Evolutionary conservation across 2,113 vertebrate species (phyloP).

Genomic region (Ceyx melanurus): DNA sequence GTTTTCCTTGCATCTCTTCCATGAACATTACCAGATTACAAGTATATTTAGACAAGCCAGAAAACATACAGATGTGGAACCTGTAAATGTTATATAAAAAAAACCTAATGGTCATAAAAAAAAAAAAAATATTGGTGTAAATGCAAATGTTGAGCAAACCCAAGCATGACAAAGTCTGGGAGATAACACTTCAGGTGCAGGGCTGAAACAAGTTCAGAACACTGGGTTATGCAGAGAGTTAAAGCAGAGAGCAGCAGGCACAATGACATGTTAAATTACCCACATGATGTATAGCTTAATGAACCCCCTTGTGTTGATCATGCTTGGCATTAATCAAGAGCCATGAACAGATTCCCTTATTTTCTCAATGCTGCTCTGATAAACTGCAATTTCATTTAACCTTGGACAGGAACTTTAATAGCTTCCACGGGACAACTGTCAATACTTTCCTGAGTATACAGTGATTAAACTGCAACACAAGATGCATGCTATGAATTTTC

Average conservation of each 20-base stretch:
- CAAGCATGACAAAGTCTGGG: constrained; percentile 43
- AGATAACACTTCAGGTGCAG: constrained; percentile 23
- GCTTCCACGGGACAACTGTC: constrained; percentile 99
- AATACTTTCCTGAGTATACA: constrained; percentile 94
- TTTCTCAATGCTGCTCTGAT: constrained; percentile 99
- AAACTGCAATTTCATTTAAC: constrained; percentile 99
- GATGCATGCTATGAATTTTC: constrained; percentile 91
- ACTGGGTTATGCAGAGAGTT: constrained; percentile 69
- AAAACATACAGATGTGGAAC: constrained; percentile 4
- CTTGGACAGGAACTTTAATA: constrained; percentile 99
- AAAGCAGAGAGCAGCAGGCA: constrained; percentile 87
- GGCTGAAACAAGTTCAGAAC: constrained; percentile 68
- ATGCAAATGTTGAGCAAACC: constrained; percentile 12
- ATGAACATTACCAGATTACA: background rate
- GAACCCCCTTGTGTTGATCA: constrained; percentile 99
- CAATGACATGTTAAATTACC: constrained; percentile 99
- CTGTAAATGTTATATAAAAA: background rate
- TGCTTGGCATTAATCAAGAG: constrained; percentile 99
- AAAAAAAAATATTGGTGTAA: background rate
- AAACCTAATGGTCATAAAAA: background rate
- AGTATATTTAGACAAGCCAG: background rate
- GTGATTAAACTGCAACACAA: constrained; percentile 98
- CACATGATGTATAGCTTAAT: constrained; percentile 99
- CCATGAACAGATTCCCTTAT: constrained; percentile 99
- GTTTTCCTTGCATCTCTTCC: background rate